Conservation (phyloP, 2,888 invertebrate species). For the Panzeria rudis region DNA sequence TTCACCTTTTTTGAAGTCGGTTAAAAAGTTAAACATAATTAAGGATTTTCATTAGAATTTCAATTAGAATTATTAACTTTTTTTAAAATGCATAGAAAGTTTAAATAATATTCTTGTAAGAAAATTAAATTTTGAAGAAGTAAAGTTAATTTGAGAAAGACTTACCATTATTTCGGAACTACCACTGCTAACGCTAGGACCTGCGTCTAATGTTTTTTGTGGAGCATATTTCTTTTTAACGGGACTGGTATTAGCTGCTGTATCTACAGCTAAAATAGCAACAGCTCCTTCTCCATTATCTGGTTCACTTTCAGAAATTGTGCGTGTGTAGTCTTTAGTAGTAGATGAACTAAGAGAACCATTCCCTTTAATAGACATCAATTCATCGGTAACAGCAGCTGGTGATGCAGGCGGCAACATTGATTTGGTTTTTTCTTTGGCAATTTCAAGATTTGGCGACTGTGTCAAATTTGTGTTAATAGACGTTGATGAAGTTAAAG, state of each 20-base stretch:
- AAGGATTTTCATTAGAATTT: too few relatives aligned
- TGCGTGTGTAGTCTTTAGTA: constrained; percentile 79
- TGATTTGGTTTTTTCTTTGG: constrained; percentile 62
- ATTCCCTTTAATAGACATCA: constrained; percentile 62
- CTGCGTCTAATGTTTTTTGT: constrained; percentile 63
- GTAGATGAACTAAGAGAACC: constrained; percentile 56
- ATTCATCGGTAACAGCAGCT: constrained; percentile 51
- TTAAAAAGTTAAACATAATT: too few relatives aligned
- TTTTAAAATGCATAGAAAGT: too few relatives aligned
- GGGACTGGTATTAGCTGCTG: constrained; percentile 62
- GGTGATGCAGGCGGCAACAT: constrained; percentile 66
- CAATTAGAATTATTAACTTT: too few relatives aligned
- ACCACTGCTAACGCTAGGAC: constrained; percentile 75
- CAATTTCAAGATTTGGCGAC: constrained; percentile 61
- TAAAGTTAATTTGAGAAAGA: constrained; percentile 14
- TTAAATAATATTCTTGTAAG: not conserved
- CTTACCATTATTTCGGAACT: constrained; percentile 79
- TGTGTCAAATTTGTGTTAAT: constrained; percentile 55
- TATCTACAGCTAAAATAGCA: constrained; percentile 53
- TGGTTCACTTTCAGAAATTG: constrained; percentile 79
- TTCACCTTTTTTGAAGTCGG: too few relatives aligned
- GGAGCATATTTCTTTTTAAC: constrained; percentile 80
- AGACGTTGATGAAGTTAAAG: constrained; percentile 75
- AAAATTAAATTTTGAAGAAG: not conserved
- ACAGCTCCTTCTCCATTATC: constrained; percentile 75